These are phyloP conservation scores for Alligator sinensis DNA, from an alignment of 2,113 vertebrate genomes.

Conservation along the genomic window DNA sequence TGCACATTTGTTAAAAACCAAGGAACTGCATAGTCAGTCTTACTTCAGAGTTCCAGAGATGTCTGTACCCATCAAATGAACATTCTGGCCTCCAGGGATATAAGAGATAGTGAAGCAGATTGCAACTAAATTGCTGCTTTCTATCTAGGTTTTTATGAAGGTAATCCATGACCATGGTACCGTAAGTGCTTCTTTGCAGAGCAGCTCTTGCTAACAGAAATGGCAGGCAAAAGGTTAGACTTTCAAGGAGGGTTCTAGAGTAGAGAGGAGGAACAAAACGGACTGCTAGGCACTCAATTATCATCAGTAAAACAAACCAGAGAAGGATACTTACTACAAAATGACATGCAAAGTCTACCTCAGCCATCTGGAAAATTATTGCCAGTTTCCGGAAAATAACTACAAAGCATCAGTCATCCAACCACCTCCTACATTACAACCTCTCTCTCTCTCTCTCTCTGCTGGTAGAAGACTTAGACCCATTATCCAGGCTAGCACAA, in stretches of 20 bases:
- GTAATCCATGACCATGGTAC: neutral
- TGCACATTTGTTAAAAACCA: neutral
- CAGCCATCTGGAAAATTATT: neutral
- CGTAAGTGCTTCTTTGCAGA: neutral
- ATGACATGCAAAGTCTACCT: neutral
- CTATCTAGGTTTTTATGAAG: neutral
- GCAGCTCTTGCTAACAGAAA: neutral
- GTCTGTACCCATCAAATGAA: neutral
- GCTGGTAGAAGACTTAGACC: neutral
- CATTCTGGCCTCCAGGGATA: rapidly evolving
- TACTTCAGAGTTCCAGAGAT: neutral
- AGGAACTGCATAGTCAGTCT: too few species aligned
- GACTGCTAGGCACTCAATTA: neutral
- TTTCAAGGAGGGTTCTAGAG: neutral
- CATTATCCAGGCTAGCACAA: neutral
- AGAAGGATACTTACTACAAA: neutral
- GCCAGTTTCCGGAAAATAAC: neutral
- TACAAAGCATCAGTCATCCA: neutral
- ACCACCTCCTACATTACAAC: neutral
- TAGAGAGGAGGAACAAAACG: neutral
- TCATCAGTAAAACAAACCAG: neutral
- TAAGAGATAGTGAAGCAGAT: neutral
- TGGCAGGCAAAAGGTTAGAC: neutral
- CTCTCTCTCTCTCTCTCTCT: neutral
- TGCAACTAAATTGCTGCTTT: neutral